phyloP scores from a whole-genome alignment of 2,888 invertebrate genomes.

The Microchrysa polita region DNA sequence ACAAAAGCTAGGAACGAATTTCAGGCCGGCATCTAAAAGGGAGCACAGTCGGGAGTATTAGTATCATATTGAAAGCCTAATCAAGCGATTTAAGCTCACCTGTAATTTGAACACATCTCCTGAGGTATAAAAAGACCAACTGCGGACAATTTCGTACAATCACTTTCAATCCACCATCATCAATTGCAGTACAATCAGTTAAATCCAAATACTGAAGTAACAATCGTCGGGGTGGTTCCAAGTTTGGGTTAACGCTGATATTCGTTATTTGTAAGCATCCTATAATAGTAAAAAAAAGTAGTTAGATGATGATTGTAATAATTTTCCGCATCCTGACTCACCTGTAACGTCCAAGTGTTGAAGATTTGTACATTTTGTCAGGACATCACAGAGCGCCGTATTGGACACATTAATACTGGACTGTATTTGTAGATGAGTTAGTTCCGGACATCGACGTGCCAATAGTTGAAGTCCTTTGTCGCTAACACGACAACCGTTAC shows the following conservation, averaged over 20 bases:
- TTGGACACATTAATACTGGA: constrained; percentile 80
- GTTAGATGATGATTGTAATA: not conserved
- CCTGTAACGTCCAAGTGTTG: constrained; percentile 88
- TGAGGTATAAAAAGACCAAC: constrained; percentile 84
- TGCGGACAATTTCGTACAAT: constrained; percentile 89
- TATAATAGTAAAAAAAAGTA: constrained; percentile 55
- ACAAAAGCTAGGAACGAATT: constrained; percentile 91
- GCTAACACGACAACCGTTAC: constrained; percentile 76
- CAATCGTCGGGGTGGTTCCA: constrained; percentile 73
- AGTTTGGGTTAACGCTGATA: constrained; percentile 74
- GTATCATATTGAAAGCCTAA: not conserved
- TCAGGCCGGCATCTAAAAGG: constrained; percentile 89
- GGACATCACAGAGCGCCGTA: constrained; percentile 79
- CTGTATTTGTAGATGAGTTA: constrained; percentile 82
- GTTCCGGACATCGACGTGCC: constrained; percentile 81
- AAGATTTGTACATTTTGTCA: constrained; percentile 80
- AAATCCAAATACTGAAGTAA: constrained; percentile 88
- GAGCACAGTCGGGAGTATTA: constrained; percentile 54
- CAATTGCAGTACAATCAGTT: constrained; percentile 86
- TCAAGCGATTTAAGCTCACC: constrained; percentile 64
- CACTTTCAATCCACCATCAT: constrained; percentile 84
- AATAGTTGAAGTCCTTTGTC: constrained; percentile 81
- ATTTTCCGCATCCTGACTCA: constrained; percentile 59
- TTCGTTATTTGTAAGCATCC: constrained; percentile 84
- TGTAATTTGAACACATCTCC: constrained; percentile 88